These are phyloP conservation scores for Gari tellinella DNA, from an alignment of 2,888 invertebrate species.

Conservation along the genomic window DNA sequence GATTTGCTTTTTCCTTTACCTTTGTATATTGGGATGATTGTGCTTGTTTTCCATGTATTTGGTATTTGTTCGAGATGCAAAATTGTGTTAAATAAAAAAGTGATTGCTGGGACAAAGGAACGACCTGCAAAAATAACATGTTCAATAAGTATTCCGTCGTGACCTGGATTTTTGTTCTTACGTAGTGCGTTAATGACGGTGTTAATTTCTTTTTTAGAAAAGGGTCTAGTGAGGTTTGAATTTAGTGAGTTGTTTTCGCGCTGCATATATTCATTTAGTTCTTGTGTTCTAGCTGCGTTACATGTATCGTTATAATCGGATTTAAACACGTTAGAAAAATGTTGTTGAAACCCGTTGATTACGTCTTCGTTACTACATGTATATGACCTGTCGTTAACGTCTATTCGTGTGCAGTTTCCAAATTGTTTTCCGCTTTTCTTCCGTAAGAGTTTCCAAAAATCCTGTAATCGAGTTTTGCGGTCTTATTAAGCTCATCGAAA, in stretches of 20 bases:
- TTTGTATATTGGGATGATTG: slow-evolving; percentile 15
- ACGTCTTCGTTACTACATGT: neutral
- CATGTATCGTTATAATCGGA: no score
- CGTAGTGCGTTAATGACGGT: neutral
- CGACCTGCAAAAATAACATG: slow-evolving; percentile 1
- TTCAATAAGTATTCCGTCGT: slow-evolving; percentile 5
- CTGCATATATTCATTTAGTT: no score
- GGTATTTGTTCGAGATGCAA: neutral
- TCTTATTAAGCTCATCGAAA: slow-evolving; percentile 1
- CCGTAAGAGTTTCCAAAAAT: slow-evolving; percentile 13
- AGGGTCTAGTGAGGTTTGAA: neutral
- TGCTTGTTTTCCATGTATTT: slow-evolving; percentile 5
- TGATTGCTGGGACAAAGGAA: neutral
- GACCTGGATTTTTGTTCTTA: neutral
- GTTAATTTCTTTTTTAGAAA: neutral
- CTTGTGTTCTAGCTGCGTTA: no score
- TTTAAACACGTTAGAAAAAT: neutral
- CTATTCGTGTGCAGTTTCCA: neutral
- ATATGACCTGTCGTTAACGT: neutral
- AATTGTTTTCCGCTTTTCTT: neutral
- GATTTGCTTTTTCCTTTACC: slow-evolving; percentile 11
- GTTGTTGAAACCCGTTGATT: neutral
- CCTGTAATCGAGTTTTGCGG: slow-evolving; percentile 4
- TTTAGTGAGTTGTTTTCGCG: neutral
- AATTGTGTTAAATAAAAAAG: neutral